A percentile compares a stretch with the other conserved stretches of the same genome.
Conservation (phyloP, 2,797 vertebrate genomes). For the Emydoidea blandingii region DNA sequence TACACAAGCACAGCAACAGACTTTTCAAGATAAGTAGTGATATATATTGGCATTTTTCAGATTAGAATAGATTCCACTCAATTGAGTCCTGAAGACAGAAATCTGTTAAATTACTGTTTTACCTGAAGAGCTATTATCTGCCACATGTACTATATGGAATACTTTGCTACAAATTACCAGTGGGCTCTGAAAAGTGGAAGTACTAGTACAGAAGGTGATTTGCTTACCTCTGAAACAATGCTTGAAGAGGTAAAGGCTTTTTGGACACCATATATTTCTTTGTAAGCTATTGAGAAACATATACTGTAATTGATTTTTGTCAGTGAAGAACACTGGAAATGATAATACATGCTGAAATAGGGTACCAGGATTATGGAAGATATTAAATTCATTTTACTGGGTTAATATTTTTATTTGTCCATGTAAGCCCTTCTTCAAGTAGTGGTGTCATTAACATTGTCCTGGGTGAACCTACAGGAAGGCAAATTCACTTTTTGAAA, state of each 20-base stretch:
- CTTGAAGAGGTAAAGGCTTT: neutral
- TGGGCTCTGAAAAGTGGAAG: neutral
- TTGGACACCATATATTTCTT: neutral
- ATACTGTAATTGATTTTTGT: neutral
- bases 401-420: neutral
- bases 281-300: conserved; percentile 1
- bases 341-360: neutral
- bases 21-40: conserved; percentile 28
- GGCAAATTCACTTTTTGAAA: neutral
- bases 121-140: conserved; percentile 31
- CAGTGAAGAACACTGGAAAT: neutral
- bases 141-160: neutral
- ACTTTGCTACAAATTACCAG: neutral
- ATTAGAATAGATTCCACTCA: conserved; percentile 35
- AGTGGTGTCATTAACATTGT: neutral
- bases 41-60: conserved; percentile 44
- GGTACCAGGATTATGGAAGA: neutral
- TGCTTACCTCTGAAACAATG: conserved; percentile 10
- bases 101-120: neutral
- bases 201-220: conserved; percentile 25
- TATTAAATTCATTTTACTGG: neutral
- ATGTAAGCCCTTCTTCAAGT: neutral
- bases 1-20: neutral
- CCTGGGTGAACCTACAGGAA: neutral
- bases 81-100: conserved; percentile 20